A percentile compares a stretch with the other conserved stretches of the same genome.
Evolutionary conservation across 1,140 invertebrate species (phyloP).

Genomic region (Cherax destructor): DNA sequence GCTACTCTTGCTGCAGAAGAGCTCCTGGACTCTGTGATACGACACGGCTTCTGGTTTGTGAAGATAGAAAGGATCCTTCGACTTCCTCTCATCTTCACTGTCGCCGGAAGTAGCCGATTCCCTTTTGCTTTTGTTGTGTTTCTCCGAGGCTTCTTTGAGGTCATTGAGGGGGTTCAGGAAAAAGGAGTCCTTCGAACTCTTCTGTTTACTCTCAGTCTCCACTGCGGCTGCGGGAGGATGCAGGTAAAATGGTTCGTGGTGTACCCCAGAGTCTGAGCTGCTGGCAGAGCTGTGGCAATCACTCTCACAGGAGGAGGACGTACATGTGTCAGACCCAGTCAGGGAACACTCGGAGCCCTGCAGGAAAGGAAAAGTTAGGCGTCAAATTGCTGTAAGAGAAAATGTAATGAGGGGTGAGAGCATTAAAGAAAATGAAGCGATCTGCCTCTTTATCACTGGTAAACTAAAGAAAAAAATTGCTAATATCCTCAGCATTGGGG

Average conservation of each 20-base stretch:
- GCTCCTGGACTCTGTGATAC: conserved; percentile 83
- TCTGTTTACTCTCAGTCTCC: neutral
- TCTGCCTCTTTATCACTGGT: too few relatives aligned
- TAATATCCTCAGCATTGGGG: too few relatives aligned
- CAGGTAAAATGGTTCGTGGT: conserved; percentile 83
- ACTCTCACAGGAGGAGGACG: conserved; percentile 54
- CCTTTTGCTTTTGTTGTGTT: conserved; percentile 44
- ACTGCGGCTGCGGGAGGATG: conserved; percentile 79
- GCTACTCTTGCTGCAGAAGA: conserved; percentile 79
- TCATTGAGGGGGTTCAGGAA: conserved; percentile 59
- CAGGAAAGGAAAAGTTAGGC: neutral
- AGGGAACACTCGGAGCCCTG: conserved; percentile 56
- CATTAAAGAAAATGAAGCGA: conserved; percentile 8
- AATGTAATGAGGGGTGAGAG: too few relatives aligned
- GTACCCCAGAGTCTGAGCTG: conserved; percentile 57
- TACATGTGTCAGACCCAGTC: conserved; percentile 55
- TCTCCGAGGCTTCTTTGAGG: conserved; percentile 58
- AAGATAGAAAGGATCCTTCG: conserved; percentile 83
- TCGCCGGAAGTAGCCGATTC: conserved; percentile 16
- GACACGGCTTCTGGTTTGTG: conserved; percentile 86
- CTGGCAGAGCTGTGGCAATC: conserved; percentile 56
- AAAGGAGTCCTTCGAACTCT: conserved; percentile 29
- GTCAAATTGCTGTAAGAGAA: neutral
- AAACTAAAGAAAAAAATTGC: too few relatives aligned
- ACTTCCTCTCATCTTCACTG: conserved; percentile 29